Evolutionary conservation across 2,113 vertebrate species (phyloP).

Genomic region (Prionailurus bengalensis): DNA sequence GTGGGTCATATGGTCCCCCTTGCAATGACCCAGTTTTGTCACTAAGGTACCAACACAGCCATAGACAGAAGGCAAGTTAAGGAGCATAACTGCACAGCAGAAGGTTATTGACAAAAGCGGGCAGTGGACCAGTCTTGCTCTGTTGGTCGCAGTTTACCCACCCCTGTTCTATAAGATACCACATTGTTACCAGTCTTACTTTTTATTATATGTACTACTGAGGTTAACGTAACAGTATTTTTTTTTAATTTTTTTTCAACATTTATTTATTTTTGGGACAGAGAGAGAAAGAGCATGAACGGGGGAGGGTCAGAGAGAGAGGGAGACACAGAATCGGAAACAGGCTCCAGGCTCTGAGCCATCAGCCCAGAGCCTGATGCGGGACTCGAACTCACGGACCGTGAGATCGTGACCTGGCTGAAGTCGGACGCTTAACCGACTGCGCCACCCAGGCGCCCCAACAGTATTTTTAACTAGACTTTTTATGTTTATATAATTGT

Average conservation of each 20-base stretch:
- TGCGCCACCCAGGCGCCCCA: not conserved
- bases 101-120: not conserved
- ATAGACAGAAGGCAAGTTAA: not conserved
- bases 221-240: not conserved
- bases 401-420: no score
- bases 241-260: not conserved
- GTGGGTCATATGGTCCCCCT: not conserved
- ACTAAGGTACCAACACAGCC: not conserved
- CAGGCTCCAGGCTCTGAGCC: no score
- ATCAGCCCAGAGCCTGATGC: no score
- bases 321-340: no score
- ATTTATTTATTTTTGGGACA: no score
- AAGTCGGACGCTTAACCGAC: no score
- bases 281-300: no score
- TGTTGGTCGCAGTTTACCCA: not conserved
- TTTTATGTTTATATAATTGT: conserved; percentile 39
- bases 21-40: not conserved
- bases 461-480: conserved; percentile 21
- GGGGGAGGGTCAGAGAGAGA: no score
- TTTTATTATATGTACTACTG: not conserved
- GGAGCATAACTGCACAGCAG: not conserved
- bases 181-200: not conserved
- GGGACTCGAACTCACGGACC: no score
- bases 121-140: not conserved
- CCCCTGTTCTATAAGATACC: not conserved